Base-by-base conservation (phyloP, 2,797 vertebrate species). In the Clamator glandarius region DNA sequence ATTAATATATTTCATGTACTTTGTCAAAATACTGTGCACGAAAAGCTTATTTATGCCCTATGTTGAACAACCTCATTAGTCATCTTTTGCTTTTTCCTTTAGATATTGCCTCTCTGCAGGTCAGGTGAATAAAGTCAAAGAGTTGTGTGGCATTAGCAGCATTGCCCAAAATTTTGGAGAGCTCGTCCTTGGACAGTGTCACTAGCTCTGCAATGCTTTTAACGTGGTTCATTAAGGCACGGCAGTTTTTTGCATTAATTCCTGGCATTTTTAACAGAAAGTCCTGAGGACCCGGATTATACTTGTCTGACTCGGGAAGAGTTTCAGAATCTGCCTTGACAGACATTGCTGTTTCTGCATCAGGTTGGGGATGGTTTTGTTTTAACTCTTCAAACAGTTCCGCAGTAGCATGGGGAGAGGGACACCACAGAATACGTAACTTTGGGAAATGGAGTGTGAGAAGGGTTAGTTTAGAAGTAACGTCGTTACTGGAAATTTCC, bases 191-290 rank as follows among this genome's bases (percentile, higher is more conserved):
- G 26, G 98, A 98, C 52, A 99, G 93, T 1, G 97, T 97, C 29
- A 97, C 96, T 26, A 99, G 93, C 61, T 99, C 99, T 14, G 99
- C 98, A 63, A 99, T 96, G 96, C 97, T 99, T 92, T 96, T 97
- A 4, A 98, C 97, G 0, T 97, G 98, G 92, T 94, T 99, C 91
- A 99, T 97, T 42, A 99, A 61, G 39, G 98, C 96, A 67, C 96
- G 97, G 26, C 98, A 98, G 96, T 99, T 99, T 93, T 99, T 99
- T 23, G 97, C 94, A 36, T 98, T 99, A 58, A 99, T 96, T 14
- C 99, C 99, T 2, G 99, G 99, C 98, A 99, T 99, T 94, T 99
- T 99, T 9, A 99, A 90, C 59, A 99, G 95, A 87, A 99, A 99
- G 96, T 99, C 99, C 69, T 99, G 98, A 33, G 99, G 99, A 3